phyloP scores from a whole-genome alignment of 2,888 invertebrate genomes.

The Aricia artaxerxes region DNA sequence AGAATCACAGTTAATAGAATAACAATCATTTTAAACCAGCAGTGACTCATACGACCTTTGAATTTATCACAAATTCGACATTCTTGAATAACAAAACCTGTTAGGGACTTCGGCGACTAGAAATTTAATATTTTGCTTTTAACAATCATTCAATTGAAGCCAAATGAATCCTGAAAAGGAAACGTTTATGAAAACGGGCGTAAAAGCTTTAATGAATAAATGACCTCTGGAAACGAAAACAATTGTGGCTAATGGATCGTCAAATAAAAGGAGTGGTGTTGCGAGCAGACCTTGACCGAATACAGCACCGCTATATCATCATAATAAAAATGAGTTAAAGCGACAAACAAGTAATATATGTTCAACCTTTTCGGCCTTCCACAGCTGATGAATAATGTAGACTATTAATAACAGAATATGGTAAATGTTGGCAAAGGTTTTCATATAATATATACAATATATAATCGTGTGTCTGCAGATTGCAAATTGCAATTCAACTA shows the following conservation, averaged over 20 bases:
- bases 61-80: neutral
- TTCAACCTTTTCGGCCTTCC: neutral
- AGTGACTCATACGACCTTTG: neutral
- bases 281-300: slow-evolving; percentile 65
- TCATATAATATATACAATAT: neutral
- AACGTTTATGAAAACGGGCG: slow-evolving; percentile 43
- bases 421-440: neutral
- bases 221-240: slow-evolving; percentile 49
- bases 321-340: slow-evolving; percentile 22
- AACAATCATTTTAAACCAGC: neutral
- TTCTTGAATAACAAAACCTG: neutral
- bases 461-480: neutral
- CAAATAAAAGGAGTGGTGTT: slow-evolving; percentile 66
- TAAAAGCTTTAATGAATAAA: slow-evolving; percentile 39
- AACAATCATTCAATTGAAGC: slow-evolving; percentile 14
- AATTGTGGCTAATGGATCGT: slow-evolving; percentile 64
- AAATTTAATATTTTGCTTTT: neutral
- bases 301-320: slow-evolving; percentile 34
- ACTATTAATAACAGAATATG: neutral
- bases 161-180: slow-evolving; percentile 42
- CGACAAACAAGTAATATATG: neutral
- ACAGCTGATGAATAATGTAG: neutral
- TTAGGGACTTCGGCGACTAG: neutral
- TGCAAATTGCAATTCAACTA: neutral
- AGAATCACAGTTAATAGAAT: neutral